Conservation (phyloP, 2,113 vertebrate species). For the Xenus cinereus region DNA sequence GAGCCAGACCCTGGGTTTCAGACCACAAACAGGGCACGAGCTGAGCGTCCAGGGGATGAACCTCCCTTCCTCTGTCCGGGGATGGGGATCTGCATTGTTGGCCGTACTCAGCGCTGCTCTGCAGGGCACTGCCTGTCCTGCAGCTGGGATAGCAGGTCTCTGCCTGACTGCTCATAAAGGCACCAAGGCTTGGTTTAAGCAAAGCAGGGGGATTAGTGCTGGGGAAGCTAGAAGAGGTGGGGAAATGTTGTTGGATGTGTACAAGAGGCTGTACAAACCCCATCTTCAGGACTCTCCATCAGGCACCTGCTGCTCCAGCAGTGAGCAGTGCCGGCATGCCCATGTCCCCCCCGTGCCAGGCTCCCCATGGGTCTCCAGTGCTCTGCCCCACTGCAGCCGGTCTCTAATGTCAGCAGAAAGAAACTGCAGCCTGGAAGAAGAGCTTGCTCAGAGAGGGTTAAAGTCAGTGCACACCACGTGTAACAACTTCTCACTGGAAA, state of each 20-base stretch:
- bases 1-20: background rate
- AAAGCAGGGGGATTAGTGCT: background rate
- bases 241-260: background rate
- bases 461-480: accelerated
- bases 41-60: background rate
- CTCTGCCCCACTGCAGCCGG: background rate
- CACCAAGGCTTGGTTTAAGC: background rate
- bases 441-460: background rate
- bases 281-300: background rate
- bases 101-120: background rate
- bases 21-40: background rate
- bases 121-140: background rate
- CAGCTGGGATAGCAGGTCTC: background rate
- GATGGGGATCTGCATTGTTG: accelerated
- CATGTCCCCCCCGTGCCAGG: accelerated
- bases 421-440: background rate
- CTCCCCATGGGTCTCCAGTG: accelerated
- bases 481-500: background rate
- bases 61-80: background rate
- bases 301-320: background rate
- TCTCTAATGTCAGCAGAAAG: background rate
- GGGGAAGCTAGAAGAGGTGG: background rate
- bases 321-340: background rate
- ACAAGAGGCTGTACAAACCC: background rate
- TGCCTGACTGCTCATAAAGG: background rate